These are phyloP conservation scores for Lepidonotus clava DNA, from an alignment of 2,888 invertebrate species.

Conservation along the genomic window DNA sequence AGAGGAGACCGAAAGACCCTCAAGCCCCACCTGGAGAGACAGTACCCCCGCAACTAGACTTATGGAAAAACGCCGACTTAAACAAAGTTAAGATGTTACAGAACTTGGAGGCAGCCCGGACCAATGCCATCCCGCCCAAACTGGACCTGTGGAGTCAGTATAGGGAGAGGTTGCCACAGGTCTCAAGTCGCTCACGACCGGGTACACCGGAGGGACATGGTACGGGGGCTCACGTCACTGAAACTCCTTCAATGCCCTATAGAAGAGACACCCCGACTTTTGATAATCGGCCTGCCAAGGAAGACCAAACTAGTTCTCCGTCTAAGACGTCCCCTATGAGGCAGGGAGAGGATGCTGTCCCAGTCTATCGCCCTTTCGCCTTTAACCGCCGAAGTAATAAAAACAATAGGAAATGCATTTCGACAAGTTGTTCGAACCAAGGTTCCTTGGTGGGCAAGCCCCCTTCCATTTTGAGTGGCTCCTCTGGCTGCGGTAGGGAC, in stretches of 20 bases:
- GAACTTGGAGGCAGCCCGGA: too few relatives aligned
- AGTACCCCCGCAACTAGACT: not conserved
- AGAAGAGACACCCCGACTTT: too few relatives aligned
- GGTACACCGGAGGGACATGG: too few relatives aligned
- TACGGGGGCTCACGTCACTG: too few relatives aligned
- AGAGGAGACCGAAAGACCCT: too few relatives aligned
- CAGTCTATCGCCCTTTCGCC: not conserved
- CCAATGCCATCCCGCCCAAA: not conserved
- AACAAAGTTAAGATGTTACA: too few relatives aligned
- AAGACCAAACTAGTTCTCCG: not conserved
- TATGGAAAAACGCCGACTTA: not conserved
- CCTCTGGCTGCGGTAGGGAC: slow-evolving; percentile 4
- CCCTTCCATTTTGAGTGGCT: not conserved
- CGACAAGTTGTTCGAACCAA: not conserved
- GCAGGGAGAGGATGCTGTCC: not conserved
- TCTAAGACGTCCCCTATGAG: not conserved
- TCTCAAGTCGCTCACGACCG: too few relatives aligned
- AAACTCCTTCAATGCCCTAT: too few relatives aligned
- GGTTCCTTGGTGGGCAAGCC: not conserved
- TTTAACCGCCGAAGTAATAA: slow-evolving; percentile 41
- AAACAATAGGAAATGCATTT: not conserved
- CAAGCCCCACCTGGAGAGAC: not conserved
- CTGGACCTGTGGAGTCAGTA: slow-evolving; percentile 6
- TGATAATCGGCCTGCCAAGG: too few relatives aligned
- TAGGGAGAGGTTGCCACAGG: too few relatives aligned